These are phyloP conservation scores for Netelia fuscicornis DNA, from an alignment of 2,888 invertebrate genomes.

Conservation along the genomic window DNA sequence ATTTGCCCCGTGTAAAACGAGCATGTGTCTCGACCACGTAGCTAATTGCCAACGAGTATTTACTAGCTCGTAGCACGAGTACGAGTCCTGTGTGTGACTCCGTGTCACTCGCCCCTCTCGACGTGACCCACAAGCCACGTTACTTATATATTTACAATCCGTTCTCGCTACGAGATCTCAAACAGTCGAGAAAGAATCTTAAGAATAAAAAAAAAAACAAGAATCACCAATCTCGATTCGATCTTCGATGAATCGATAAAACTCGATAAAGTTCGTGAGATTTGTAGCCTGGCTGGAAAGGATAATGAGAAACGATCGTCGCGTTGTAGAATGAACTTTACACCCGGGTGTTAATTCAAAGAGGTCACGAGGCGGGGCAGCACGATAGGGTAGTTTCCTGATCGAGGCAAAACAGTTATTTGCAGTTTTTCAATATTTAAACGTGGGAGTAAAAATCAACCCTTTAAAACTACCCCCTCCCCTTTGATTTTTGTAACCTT, in stretches of 20 bases:
- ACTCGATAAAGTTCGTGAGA: conserved; percentile 42
- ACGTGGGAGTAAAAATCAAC: too few relatives aligned
- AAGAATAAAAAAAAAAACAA: background rate
- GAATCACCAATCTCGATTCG: conserved; percentile 40
- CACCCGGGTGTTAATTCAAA: background rate
- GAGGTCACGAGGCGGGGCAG: too few relatives aligned
- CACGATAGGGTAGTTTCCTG: too few relatives aligned
- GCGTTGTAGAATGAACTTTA: background rate
- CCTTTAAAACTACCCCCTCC: too few relatives aligned
- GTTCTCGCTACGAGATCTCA: conserved; percentile 26
- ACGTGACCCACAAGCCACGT: conserved; percentile 46
- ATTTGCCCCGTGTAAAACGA: conserved; percentile 30
- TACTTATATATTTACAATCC: conserved; percentile 28
- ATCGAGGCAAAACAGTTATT: too few relatives aligned
- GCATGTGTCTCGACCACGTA: conserved; percentile 18
- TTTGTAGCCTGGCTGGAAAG: conserved; percentile 25
- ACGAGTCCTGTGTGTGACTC: background rate
- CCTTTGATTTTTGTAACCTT: too few relatives aligned
- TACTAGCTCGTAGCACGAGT: conserved; percentile 34
- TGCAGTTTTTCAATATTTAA: too few relatives aligned
- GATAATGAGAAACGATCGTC: conserved; percentile 1
- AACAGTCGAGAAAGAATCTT: background rate
- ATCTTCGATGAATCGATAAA: conserved; percentile 55
- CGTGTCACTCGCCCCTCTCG: background rate
- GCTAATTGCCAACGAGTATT: conserved; percentile 59